Evolutionary conservation across 1,140 invertebrate species (phyloP).

Genomic region (Telenomus remus): DNA sequence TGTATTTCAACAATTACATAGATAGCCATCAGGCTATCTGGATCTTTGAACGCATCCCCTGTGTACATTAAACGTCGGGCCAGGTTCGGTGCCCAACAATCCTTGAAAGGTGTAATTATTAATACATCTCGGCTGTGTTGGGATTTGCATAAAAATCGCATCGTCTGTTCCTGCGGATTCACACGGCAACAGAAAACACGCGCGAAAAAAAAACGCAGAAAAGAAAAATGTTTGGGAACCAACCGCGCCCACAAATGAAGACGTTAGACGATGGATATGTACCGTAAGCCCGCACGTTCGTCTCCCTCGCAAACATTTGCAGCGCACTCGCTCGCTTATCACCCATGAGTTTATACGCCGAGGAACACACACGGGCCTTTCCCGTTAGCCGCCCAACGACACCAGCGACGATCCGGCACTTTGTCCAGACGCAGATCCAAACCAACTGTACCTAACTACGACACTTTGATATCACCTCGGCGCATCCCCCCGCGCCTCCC

Average conservation of each 20-base stretch:
- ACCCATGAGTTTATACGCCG: conserved; percentile 33
- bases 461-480: conserved; percentile 36
- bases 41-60: conserved; percentile 2
- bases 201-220: not conserved
- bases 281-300: conserved; percentile 49
- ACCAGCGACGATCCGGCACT: conserved; percentile 43
- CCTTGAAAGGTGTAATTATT: conserved; percentile 4
- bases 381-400: conserved; percentile 52
- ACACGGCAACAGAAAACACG: not conserved
- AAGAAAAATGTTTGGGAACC: conserved; percentile 15
- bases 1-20: not conserved
- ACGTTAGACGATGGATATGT: conserved; percentile 53
- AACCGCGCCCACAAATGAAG: conserved; percentile 56
- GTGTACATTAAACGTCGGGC: not conserved
- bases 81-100: not conserved
- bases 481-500: not conserved
- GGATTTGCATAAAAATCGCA: conserved; percentile 13
- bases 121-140: not conserved
- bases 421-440: conserved; percentile 41
- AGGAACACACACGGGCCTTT: conserved; percentile 53
- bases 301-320: conserved; percentile 33
- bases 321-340: conserved; percentile 35
- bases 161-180: not conserved
- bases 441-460: conserved; percentile 48
- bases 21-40: not conserved